Conservation (phyloP, 2,113 vertebrate genomes). For the Cacatua alba region DNA sequence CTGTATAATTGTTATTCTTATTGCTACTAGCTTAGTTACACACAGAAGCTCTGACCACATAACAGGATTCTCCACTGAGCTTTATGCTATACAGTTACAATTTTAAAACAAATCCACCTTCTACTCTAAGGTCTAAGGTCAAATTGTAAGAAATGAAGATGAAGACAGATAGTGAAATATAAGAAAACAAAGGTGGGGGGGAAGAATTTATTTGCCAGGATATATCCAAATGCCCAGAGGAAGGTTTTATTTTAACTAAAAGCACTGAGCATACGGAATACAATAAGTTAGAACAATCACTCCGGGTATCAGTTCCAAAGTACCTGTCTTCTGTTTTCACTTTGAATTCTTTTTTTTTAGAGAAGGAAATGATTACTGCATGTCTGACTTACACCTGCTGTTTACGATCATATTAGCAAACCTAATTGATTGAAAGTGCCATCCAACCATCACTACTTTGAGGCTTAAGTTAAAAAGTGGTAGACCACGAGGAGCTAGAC, state of each 20-base stretch:
- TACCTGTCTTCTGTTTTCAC: background rate
- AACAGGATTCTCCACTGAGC: background rate
- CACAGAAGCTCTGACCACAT: background rate
- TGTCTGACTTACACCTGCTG: background rate
- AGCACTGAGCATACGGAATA: background rate
- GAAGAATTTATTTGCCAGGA: background rate
- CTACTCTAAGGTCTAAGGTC: background rate
- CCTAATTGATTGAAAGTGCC: background rate
- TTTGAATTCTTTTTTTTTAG: background rate
- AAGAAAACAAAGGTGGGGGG: background rate
- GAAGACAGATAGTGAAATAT: background rate
- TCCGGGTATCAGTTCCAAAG: background rate
- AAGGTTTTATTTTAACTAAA: slow-evolving; percentile 42
- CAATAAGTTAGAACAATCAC: background rate
- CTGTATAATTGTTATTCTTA: background rate
- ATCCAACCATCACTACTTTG: background rate
- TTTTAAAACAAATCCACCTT: background rate
- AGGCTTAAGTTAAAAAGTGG: background rate
- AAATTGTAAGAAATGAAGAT: background rate
- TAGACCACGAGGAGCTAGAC: background rate
- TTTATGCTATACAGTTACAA: background rate
- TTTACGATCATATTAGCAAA: background rate
- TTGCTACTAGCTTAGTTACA: background rate
- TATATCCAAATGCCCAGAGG: background rate
- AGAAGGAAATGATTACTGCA: background rate